A percentile compares a stretch with the other conserved stretches of the same genome.
These are phyloP conservation scores for Gymnothorax reevesii DNA, from an alignment of 2,797 vertebrate species.

Conservation along the genomic window DNA sequence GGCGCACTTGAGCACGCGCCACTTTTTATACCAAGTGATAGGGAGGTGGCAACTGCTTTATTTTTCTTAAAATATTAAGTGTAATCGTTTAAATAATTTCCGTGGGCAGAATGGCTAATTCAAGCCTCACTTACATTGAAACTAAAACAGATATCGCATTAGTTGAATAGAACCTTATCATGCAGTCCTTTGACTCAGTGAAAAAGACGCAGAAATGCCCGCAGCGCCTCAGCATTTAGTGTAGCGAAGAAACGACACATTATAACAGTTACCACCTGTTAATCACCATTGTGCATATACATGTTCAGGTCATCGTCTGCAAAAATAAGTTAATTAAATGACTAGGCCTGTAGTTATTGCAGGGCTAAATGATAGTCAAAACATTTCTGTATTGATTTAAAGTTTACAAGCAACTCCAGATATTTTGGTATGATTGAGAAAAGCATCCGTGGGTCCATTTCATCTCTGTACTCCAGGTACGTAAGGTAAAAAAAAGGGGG, in stretches of 20 bases:
- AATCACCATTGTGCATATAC: background rate
- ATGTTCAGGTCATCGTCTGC: background rate
- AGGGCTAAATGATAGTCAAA: background rate
- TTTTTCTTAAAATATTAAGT: conserved; percentile 58
- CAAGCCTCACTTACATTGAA: background rate
- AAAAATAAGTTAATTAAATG: background rate
- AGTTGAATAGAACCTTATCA: background rate
- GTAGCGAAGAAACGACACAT: background rate
- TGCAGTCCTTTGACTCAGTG: background rate
- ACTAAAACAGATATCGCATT: background rate
- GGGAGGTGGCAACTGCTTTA: conserved; percentile 60
- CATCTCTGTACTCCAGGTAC: background rate
- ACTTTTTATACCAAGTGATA: conserved; percentile 64
- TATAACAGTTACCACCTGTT: too few relatives aligned
- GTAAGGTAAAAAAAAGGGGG: background rate
- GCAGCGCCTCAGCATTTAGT: conserved; percentile 5
- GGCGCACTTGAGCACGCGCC: conserved; percentile 40
- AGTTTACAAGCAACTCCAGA: background rate
- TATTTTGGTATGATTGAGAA: background rate
- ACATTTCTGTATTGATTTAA: too few relatives aligned
- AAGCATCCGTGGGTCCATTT: background rate
- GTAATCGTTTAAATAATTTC: conserved; percentile 52
- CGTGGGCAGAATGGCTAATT: conserved; percentile 54
- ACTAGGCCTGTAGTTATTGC: background rate
- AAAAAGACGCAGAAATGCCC: background rate